Base-by-base conservation (phyloP, 1,140 invertebrate genomes). In the Grapholita molesta region DNA sequence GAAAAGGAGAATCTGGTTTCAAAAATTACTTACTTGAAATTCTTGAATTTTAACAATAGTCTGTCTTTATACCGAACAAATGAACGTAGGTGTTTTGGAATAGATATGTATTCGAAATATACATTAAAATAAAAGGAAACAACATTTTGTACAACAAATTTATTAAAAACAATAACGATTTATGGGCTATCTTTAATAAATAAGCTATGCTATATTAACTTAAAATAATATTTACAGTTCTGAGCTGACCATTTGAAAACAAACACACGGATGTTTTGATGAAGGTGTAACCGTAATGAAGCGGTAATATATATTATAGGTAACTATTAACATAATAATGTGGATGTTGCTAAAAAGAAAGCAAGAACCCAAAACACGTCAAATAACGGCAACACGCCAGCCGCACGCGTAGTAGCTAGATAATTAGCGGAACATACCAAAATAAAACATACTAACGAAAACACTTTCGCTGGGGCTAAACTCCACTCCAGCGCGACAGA, bases 221-320 rank as follows among this genome's bases (percentile, higher is more conserved):
- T 75, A 83, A 80, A 73, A 55, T 75, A 78, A 65, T 89, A 89
- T 90, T 83, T 88, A 90, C 86, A 90, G 77, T 81, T 84, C 85
- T 86, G 79, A 70, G 74, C 74, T 77, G 28, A 65, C 53, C 66
- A 65, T 42, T 65, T 7, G 28, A 21, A 30, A 70, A 68, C 57
- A 30, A 55, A 38, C 65, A 53, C 30, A 33, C 66, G 65, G 32
- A 32, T 35, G 64, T 71, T 30, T 65, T 53, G 24, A 48, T 70
- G 64, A 23, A 32, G 66, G 61, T 30, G 64, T 21, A 79, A 79
- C 74, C 33, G 70, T 74, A 80, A 78, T 71, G 68, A 73, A 73
- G 55, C 67, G 55, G 68, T 67, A 38, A 68, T 74, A 64, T 66
- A 72, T 71, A 71, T 78, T 77, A 28, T 18, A 61, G 55, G n/a